Conservation (phyloP, 1,140 invertebrate species). For the Dysdera silvatica region DNA sequence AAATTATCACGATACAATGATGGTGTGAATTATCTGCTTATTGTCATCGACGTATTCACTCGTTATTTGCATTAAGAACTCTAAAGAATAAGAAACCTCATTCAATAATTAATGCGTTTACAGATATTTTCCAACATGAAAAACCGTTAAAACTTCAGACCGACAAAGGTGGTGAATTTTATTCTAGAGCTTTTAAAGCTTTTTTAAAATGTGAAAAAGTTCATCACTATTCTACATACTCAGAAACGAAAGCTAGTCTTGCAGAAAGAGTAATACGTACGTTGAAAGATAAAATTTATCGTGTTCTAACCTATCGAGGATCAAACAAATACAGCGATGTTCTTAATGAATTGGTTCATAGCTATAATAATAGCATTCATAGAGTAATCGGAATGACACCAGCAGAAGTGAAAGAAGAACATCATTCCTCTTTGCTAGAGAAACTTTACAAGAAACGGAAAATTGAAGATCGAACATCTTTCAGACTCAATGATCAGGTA, state of each 20-base stretch:
- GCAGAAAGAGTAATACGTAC: conserved; percentile 47
- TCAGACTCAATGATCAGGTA: conserved; percentile 37
- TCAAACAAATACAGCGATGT: conserved; percentile 43
- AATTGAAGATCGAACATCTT: too few relatives aligned
- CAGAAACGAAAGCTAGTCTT: conserved; percentile 43
- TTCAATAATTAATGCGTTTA: conserved; percentile 29
- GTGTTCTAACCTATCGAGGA: conserved; percentile 42
- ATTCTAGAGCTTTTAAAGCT: conserved; percentile 32
- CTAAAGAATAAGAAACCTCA: conserved; percentile 32
- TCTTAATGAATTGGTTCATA: conserved; percentile 26
- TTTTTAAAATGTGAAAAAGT: conserved; percentile 39
- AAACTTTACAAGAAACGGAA: conserved; percentile 2
- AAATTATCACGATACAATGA: conserved; percentile 28
- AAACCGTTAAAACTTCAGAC: conserved; percentile 17
- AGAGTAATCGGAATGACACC: conserved; percentile 43
- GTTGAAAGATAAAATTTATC: conserved; percentile 45
- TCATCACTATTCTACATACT: conserved; percentile 45
- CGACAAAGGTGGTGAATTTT: conserved; percentile 25
- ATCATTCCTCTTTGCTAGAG: conserved; percentile 25
- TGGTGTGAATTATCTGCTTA: conserved; percentile 31
- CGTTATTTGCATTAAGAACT: conserved; percentile 29
- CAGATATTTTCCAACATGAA: conserved; percentile 18
- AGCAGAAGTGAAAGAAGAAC: conserved; percentile 39
- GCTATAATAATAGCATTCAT: conserved; percentile 42
- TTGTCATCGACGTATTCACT: conserved; percentile 33